Evolutionary conservation across 2,888 invertebrate genomes (phyloP).

Genomic region (Amblyjoppa proteus): DNA sequence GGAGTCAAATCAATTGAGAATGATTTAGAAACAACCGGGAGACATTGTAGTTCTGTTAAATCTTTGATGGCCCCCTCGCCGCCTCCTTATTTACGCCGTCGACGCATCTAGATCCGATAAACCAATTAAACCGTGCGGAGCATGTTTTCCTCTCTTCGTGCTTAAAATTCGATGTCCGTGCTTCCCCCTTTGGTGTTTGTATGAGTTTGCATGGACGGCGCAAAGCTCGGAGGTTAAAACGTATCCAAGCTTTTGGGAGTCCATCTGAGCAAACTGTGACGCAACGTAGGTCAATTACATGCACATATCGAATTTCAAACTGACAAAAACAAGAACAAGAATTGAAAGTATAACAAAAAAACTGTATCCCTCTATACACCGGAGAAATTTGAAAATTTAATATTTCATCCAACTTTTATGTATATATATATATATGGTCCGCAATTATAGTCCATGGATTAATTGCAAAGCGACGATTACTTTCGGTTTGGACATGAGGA

Average conservation of each 20-base stretch:
- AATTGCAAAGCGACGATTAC: background rate
- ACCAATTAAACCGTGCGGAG: background rate
- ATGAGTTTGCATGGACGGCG: background rate
- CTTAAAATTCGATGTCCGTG: background rate
- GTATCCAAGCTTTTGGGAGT: background rate
- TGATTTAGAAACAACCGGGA: constrained; percentile 27
- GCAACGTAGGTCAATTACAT: too few relatives aligned
- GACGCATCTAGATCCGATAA: background rate
- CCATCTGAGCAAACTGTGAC: background rate
- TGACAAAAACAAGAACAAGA: too few relatives aligned
- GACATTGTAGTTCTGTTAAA: background rate
- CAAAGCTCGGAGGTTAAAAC: background rate
- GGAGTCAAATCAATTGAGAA: constrained; percentile 26
- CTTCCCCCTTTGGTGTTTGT: background rate
- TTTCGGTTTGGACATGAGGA: background rate
- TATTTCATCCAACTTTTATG: background rate
- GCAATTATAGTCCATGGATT: background rate
- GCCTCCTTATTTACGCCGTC: background rate
- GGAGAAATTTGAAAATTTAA: background rate
- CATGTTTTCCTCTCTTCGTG: background rate
- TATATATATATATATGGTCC: background rate
- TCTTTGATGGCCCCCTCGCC: background rate
- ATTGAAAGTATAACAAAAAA: background rate
- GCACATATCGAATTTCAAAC: too few relatives aligned
- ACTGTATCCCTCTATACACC: background rate